Evolutionary conservation across 2,888 invertebrate genomes (phyloP).

Genomic region (Pediacus dermestoides): DNA sequence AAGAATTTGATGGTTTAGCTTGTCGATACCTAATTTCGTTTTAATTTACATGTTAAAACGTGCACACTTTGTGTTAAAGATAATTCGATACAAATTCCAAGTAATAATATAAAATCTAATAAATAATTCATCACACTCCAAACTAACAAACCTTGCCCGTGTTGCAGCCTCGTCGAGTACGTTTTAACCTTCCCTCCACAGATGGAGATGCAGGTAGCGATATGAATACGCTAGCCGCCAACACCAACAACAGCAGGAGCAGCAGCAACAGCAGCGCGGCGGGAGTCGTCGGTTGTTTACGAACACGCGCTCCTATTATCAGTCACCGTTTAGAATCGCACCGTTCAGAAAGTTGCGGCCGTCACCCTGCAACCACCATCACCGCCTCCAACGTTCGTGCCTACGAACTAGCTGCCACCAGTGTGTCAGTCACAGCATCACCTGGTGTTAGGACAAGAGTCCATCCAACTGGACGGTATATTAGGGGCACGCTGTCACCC

Average conservation of each 20-base stretch:
- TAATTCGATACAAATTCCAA: too few species aligned
- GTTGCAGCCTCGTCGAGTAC: conserved; percentile 42
- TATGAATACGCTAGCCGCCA: too few species aligned
- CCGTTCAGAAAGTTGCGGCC: conserved; percentile 26
- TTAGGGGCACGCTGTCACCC: conserved; percentile 50
- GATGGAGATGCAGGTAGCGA: conserved; percentile 32
- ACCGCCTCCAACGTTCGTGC: conserved; percentile 12
- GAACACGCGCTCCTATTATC: conserved; percentile 34
- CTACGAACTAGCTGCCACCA: conserved; percentile 10
- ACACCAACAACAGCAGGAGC: conserved; percentile 21
- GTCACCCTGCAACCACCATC: conserved; percentile 26
- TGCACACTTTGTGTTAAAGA: too few species aligned
- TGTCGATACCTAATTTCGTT: too few species aligned
- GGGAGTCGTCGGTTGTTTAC: conserved; percentile 36
- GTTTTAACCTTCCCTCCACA: conserved; percentile 42
- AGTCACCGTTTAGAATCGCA: conserved; percentile 32
- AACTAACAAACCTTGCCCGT: conserved; percentile 5
- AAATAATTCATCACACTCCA: too few species aligned
- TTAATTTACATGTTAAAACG: too few species aligned
- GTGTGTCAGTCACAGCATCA: conserved; percentile 39
- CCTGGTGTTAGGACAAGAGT: conserved; percentile 42
- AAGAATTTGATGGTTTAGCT: too few species aligned
- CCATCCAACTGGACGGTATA: conserved; percentile 46
- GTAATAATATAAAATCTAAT: too few species aligned
- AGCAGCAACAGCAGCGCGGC: conserved; percentile 25